Evolutionary conservation across 2,888 invertebrate genomes (phyloP).

Genomic region (Asteroscopus sphinx): DNA sequence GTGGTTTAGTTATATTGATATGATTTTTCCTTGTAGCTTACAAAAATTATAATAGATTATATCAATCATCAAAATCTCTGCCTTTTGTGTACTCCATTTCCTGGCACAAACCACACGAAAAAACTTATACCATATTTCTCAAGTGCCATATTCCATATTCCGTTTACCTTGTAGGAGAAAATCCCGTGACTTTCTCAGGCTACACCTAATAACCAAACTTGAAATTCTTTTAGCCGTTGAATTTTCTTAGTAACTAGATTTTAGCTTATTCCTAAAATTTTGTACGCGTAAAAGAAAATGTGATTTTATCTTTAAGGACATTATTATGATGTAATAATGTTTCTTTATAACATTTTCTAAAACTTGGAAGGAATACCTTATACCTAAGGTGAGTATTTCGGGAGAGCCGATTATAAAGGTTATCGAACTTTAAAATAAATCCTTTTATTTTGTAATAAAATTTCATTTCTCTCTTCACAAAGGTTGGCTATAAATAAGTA

Average conservation of each 20-base stretch:
- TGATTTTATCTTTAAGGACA: background rate
- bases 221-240: background rate
- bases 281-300: constrained; percentile 10
- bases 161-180: constrained; percentile 3
- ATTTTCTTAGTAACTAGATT: constrained; percentile 8
- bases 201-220: constrained; percentile 17
- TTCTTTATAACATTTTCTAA: background rate
- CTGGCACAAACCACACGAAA: too few species aligned
- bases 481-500: too few species aligned
- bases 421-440: too few species aligned
- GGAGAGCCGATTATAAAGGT: too few species aligned
- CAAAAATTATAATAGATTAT: too few species aligned
- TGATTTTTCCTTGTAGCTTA: too few species aligned
- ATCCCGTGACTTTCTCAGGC: background rate
- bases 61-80: too few species aligned
- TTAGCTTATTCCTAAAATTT: constrained; percentile 4
- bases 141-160: background rate
- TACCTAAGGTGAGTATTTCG: background rate
- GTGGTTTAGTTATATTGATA: too few species aligned
- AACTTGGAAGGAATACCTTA: background rate
- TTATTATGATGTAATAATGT: constrained; percentile 2
- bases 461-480: too few species aligned
- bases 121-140: too few species aligned
- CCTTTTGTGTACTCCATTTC: too few species aligned
- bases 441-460: too few species aligned